Evolutionary conservation across 92 coral and sea anemone genomes (phyloP).

Genomic region (Epizoanthus ramosus): DNA sequence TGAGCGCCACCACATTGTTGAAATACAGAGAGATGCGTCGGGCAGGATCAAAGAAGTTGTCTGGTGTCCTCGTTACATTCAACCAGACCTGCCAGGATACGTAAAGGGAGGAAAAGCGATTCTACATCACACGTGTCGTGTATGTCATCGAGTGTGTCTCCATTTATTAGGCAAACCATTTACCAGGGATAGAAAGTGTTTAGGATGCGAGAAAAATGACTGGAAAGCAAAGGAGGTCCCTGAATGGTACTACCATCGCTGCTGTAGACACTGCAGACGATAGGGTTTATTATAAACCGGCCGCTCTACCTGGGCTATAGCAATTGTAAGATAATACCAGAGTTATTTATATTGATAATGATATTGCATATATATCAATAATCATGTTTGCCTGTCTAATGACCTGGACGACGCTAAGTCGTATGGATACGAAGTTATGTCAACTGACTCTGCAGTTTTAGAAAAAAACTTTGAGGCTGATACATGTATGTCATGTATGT

Average conservation of each 20-base stretch:
- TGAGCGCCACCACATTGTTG: constrained; percentile 41
- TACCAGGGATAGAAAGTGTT: constrained; percentile 34
- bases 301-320: no score
- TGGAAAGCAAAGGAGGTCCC: constrained; percentile 36
- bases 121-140: constrained; percentile 36
- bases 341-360: no score
- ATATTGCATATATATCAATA: no score
- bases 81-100: background rate
- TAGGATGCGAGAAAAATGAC: constrained; percentile 30
- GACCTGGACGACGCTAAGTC: no score
- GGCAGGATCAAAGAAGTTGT: constrained; percentile 35
- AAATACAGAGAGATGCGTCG: constrained; percentile 1
- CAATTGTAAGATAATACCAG: no score
- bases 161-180: constrained; percentile 40
- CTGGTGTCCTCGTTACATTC: constrained; percentile 40
- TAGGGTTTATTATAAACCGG: no score
- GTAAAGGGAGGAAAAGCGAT: constrained; percentile 43
- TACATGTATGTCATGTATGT: no score
- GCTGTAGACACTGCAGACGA: constrained; percentile 33
- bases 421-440: no score
- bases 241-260: constrained; percentile 44
- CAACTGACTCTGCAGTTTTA: background rate
- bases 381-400: no score
- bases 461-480: no score
- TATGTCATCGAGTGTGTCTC: constrained; percentile 22